Base-by-base conservation (phyloP, 2,888 invertebrate genomes). In the Matsumyia berberina region DNA sequence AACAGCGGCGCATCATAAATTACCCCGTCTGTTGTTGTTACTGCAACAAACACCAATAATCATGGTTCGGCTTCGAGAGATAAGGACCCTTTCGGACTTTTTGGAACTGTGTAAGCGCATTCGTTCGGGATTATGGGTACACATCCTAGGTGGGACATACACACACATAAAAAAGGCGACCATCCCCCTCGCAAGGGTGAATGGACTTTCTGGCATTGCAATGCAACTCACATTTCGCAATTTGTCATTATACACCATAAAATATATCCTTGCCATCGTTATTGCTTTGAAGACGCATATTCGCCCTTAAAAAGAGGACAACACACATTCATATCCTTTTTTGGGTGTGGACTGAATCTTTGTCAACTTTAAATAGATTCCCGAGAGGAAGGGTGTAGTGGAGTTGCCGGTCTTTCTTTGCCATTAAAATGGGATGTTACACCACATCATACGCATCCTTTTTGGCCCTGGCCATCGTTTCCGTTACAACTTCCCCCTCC, bases 31-130 rank as follows among this genome's bases (percentile, higher is more conserved):
- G 66, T 66, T 66, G 73, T 42, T 72, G 69, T 73, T 79, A 74
- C 74, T 79, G 79, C 85, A 85, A 31, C 79, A 74, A 85, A 80
- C 64, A 66, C 85, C 85, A 80, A 85, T 77, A 85, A 85, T 85
- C 85, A 80, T 76, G 57, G 70, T 70, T 79, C 33, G 79, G 64
- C 4, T 24, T 1, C 74, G 58, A 17, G 69, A 85, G 85, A 85
- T 85, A 85, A 85, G 85, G 69, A 67, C 67, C 67, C 72, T 78
- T 73, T 72, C 51, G 46, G 60, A 42, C 46, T 53, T 70, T n/a
- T 39, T n/a, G 2, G 37, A 49, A 70, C 57, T 53, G 49, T 73
- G 51, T 62, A 37, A 72, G 51, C 51, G 60, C 64, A 62, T 53
- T 42, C 64, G 51, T 57, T 39, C 55, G n/a, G 74, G 74, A 85